Evolutionary conservation across 2,888 invertebrate species (phyloP).

Genomic region (Salticus scenicus): DNA sequence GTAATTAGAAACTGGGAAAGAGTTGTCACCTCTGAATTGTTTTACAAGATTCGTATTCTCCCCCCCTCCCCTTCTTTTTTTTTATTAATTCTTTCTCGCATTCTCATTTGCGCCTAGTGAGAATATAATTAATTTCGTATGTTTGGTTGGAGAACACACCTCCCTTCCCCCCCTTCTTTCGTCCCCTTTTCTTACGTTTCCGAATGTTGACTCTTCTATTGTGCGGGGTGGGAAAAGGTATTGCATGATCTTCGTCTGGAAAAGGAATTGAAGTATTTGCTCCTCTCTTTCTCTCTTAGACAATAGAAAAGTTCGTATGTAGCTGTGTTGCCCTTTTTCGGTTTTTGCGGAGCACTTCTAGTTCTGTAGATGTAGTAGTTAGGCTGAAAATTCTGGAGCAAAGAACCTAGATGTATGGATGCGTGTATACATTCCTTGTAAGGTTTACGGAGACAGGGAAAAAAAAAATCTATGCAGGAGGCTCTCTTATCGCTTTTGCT

Average conservation of each 20-base stretch:
- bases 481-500: too few relatives aligned
- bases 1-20: background rate
- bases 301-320: background rate
- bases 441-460: too few relatives aligned
- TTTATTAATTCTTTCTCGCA: background rate
- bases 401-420: background rate
- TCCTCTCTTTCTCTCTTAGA: background rate
- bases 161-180: too few relatives aligned
- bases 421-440: background rate
- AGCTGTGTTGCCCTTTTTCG: background rate
- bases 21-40: background rate
- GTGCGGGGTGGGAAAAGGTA: background rate
- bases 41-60: background rate
- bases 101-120: background rate
- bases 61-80: background rate
- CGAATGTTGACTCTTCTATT: background rate
- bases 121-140: background rate
- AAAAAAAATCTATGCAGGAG: too few relatives aligned
- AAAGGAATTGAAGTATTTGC: background rate
- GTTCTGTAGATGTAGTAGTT: too few relatives aligned
- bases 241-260: background rate
- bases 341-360: background rate
- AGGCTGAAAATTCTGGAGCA: too few relatives aligned
- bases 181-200: background rate
- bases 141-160: constrained; percentile 3